These are phyloP conservation scores for Phrynosoma blainvillii DNA, from an alignment of 2,113 vertebrate genomes.

Conservation along the genomic window DNA sequence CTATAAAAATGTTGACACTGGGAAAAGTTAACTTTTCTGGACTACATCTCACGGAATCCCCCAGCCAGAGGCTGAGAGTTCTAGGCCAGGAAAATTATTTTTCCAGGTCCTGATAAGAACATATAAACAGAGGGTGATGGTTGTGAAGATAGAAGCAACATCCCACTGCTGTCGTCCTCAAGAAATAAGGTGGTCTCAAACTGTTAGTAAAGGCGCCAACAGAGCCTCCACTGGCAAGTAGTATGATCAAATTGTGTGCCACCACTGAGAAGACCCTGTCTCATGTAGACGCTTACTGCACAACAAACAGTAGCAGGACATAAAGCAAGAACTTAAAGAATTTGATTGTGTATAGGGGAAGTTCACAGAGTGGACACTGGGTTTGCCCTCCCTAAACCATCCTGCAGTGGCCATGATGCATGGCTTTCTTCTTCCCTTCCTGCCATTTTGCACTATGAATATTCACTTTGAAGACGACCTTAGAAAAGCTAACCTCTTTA, in stretches of 20 bases:
- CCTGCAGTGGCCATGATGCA: not conserved
- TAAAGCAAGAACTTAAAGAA: not conserved
- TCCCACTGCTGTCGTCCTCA: too few species aligned
- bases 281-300: not conserved
- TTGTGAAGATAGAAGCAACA: too few species aligned
- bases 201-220: not conserved
- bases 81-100: too few species aligned
- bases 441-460: not conserved
- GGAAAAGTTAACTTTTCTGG: too few species aligned
- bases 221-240: too few species aligned
- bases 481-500: too few species aligned
- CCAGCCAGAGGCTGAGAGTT: too few species aligned
- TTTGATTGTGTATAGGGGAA: not conserved
- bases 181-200: not conserved
- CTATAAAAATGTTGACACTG: not conserved
- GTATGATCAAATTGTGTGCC: not conserved
- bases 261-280: too few species aligned
- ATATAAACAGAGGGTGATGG: too few species aligned
- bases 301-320: too few species aligned
- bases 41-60: too few species aligned
- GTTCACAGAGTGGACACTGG: not conserved
- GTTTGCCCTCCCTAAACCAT: not conserved
- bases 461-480: not conserved
- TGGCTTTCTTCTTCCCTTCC: not conserved
- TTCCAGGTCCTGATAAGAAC: too few species aligned